Evolutionary conservation across 2,888 invertebrate genomes (phyloP).

Genomic region (Plebejus argus): DNA sequence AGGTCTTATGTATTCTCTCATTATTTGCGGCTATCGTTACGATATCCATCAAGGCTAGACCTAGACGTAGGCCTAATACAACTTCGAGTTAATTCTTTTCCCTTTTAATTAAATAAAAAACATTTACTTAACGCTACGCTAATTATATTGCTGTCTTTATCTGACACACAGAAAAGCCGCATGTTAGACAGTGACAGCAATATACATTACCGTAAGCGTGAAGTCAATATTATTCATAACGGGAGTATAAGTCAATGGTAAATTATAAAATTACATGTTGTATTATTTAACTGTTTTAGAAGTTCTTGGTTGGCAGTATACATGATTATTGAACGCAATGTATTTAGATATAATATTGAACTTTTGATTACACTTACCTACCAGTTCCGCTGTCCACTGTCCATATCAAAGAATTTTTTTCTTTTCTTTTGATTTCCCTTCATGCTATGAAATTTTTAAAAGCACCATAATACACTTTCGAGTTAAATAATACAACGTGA

Average conservation of each 20-base stretch:
- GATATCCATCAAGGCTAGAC: slow-evolving; percentile 1
- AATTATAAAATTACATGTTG: not conserved
- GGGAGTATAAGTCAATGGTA: too few relatives aligned
- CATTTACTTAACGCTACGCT: not conserved
- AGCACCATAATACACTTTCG: not conserved
- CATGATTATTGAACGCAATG: too few relatives aligned
- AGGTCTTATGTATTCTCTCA: slow-evolving; percentile 45
- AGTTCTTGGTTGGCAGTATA: not conserved
- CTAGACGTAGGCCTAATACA: slow-evolving; percentile 11
- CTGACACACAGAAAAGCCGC: not conserved
- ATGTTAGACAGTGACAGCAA: too few relatives aligned
- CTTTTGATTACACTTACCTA: not conserved
- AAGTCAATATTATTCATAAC: too few relatives aligned
- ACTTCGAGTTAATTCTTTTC: not conserved
- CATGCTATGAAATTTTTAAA: not conserved
- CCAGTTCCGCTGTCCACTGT: not conserved
- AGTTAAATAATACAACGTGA: slow-evolving; percentile 3
- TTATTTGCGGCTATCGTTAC: slow-evolving; percentile 37
- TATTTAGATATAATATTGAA: too few relatives aligned
- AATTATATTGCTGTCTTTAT: not conserved
- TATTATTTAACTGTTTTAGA: slow-evolving; percentile 1
- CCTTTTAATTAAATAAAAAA: not conserved
- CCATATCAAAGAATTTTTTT: too few relatives aligned
- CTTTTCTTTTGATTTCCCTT: not conserved
- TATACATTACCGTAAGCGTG: too few relatives aligned